These are phyloP conservation scores for Nephrotoma appendiculata DNA, from an alignment of 2,888 invertebrate genomes.

Conservation along the genomic window DNA sequence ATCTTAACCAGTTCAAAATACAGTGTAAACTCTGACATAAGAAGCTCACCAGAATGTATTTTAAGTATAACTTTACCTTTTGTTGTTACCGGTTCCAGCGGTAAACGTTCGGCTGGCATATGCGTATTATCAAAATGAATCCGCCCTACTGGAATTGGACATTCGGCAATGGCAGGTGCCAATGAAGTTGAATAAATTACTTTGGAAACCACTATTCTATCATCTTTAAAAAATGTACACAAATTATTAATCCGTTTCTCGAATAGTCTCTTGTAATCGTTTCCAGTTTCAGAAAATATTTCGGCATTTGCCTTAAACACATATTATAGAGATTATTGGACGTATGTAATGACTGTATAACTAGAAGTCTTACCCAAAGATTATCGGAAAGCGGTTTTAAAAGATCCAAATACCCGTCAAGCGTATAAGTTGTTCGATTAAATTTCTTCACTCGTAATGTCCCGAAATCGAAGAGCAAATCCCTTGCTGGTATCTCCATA, in stretches of 20 bases:
- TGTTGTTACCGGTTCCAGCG: neutral
- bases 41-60: neutral
- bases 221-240: neutral
- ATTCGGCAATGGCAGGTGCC: neutral
- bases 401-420: neutral
- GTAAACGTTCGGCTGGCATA: neutral
- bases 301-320: neutral
- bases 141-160: neutral
- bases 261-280: neutral
- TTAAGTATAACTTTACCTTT: neutral
- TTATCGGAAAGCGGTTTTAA: neutral
- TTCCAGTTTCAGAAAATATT: neutral
- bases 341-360: neutral
- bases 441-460: neutral
- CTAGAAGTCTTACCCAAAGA: neutral
- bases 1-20: neutral
- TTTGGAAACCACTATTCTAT: neutral
- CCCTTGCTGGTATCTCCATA: neutral
- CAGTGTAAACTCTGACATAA: neutral
- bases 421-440: neutral
- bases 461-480: neutral
- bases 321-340: neutral
- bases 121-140: neutral
- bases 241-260: neutral
- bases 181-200: neutral